Base-by-base conservation (phyloP, 1,140 invertebrate species). In the Sarcophaga bullata region DNA sequence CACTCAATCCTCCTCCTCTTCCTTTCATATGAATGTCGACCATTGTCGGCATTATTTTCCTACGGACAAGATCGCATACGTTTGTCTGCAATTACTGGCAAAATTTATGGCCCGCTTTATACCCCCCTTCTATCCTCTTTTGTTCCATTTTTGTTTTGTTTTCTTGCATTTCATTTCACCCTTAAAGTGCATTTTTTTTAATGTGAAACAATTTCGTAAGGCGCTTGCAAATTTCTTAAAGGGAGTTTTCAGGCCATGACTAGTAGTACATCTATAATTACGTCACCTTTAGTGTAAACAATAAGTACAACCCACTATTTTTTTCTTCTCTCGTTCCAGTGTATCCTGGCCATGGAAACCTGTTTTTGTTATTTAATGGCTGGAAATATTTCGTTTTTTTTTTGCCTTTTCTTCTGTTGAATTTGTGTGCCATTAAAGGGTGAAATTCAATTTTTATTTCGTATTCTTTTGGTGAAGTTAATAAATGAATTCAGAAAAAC, bases 201-300 rank as follows among this genome's bases (percentile, higher is more conserved):
- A 58, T 58, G 54, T 58, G 7, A 7, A 58, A 58, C 54, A 58
- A 68, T 68, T 68, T 19, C 17, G 19, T 25, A 19, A 68, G 62
- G n/a, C 62, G 62, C 62, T 68, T 68, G 62, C 62, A 68, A 68
- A 68, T 68, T 68, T 68, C 17, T 68, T 19, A 19, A n/a, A 68
- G 54, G 62, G 62, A 68, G 62, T 68, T 19, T 68, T 68, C 62
- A 68, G 62, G 62, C 62, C 6, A 19, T 19, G n/a, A 37, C 1
- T 37, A 68, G n/a, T 17, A 78, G 75, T 78, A 78, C 75, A 78
- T 78, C 75, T 78, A 78, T 78, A 78, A 78, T 78, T 78, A 78
- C 75, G 75, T 78, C 75, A 78, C 75, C 75, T 78, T 50, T 78
- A 78, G 75, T 78, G 75, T 78, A 78, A 78, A 78, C 75, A 78